phyloP scores from a whole-genome alignment of 2,113 vertebrate species.

The Lepisosteus osseus region DNA sequence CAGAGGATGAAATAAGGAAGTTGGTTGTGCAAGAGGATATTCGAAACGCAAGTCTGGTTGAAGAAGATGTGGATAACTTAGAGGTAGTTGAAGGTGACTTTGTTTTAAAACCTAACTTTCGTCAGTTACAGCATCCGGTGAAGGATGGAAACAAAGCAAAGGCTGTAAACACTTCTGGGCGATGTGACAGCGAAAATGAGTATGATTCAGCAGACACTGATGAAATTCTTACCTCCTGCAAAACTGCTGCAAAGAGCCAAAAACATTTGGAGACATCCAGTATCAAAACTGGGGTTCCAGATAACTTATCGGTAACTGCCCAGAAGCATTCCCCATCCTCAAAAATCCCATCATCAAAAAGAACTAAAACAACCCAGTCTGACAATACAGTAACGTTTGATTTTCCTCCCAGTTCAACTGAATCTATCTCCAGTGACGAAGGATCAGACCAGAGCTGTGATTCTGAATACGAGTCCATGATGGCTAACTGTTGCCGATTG shows the following conservation, averaged over 20 bases:
- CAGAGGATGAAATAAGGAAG: conserved; percentile 72
- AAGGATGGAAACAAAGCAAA: conserved; percentile 15
- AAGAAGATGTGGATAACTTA: conserved; percentile 55
- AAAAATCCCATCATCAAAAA: conserved; percentile 1
- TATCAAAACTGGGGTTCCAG: neutral
- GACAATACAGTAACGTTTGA: conserved; percentile 4
- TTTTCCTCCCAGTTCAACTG: neutral
- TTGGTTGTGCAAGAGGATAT: conserved; percentile 51
- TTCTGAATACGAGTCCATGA: conserved; percentile 76
- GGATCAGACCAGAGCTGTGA: conserved; percentile 48
- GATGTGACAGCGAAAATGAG: conserved; percentile 43
- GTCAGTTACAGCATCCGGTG: conserved; percentile 31
- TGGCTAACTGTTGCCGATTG: conserved; percentile 68
- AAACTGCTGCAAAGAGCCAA: conserved; percentile 25
- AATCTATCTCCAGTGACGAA: conserved; percentile 19
- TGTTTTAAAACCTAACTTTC: conserved; percentile 48
- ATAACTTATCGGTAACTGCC: neutral
- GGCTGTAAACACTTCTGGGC: neutral
- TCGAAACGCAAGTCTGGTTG: conserved; percentile 26
- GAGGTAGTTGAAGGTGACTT: conserved; percentile 80
- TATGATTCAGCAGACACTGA: conserved; percentile 85
- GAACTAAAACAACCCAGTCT: neutral
- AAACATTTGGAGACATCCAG: neutral
- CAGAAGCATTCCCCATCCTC: neutral
- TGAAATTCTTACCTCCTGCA: conserved; percentile 76